phyloP scores from a whole-genome alignment of 2,113 vertebrate species.

The Pimephales promelas region DNA sequence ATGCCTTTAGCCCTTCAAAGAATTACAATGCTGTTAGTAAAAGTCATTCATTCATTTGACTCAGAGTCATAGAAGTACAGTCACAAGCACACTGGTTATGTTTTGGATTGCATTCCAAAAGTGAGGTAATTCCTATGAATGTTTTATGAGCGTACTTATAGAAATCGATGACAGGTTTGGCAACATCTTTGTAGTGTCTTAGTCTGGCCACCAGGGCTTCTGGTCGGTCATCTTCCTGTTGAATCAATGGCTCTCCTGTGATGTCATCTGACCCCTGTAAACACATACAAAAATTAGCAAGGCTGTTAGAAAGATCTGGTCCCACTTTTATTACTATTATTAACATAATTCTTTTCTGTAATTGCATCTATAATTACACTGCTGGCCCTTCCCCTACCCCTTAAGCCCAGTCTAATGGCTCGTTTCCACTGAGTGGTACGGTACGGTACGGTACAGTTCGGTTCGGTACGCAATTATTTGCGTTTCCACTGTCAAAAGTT shows the following conservation, averaged over 20 bases:
- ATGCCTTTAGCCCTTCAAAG: conserved; percentile 85
- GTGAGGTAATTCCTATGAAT: not conserved
- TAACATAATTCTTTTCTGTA: too few relatives aligned
- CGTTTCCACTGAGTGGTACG: too few relatives aligned
- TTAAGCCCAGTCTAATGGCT: too few relatives aligned
- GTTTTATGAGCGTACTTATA: conserved; percentile 86
- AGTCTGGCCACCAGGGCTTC: conserved; percentile 86
- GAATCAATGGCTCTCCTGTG: conserved; percentile 87
- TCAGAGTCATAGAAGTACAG: not conserved
- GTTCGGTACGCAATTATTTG: too few relatives aligned
- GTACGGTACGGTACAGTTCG: too few relatives aligned
- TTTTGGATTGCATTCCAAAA: not conserved
- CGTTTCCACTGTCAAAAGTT: too few relatives aligned
- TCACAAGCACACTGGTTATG: not conserved
- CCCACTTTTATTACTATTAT: too few relatives aligned
- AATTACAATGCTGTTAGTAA: not conserved
- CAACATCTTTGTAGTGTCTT: conserved; percentile 92
- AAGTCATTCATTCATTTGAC: not conserved
- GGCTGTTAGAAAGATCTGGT: too few relatives aligned
- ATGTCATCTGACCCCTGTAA: conserved; percentile 88
- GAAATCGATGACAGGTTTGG: conserved; percentile 91
- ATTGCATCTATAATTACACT: too few relatives aligned
- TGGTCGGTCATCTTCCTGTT: conserved; percentile 89
- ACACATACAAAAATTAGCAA: conserved; percentile 47
- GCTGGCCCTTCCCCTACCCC: too few relatives aligned